These are phyloP conservation scores for Manacus vitellinus DNA, from an alignment of 2,113 vertebrate species.

Conservation along the genomic window DNA sequence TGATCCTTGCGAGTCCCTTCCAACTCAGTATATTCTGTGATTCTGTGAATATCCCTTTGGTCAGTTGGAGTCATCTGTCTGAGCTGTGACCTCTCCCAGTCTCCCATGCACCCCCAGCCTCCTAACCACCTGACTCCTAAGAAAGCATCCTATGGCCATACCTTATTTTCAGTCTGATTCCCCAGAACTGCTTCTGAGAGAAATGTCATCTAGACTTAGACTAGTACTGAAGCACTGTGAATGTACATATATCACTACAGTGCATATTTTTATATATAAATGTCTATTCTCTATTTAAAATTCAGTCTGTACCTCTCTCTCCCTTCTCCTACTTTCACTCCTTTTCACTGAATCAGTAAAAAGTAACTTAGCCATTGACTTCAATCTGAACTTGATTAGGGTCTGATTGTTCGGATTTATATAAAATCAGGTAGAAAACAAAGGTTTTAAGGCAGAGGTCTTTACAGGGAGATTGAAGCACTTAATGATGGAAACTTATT, in stretches of 20 bases:
- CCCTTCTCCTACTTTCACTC: not conserved
- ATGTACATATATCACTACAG: not conserved
- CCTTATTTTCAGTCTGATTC: not conserved
- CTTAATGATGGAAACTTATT: not conserved
- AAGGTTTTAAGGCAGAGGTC: not conserved
- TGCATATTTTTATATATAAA: not conserved
- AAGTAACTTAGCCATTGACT: not conserved
- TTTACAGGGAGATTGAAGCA: not conserved
- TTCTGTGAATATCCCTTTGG: not conserved
- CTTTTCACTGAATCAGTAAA: not conserved
- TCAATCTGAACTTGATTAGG: not conserved
- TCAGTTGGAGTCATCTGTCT: not conserved
- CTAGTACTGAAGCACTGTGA: not conserved
- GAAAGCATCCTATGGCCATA: not conserved
- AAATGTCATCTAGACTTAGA: not conserved
- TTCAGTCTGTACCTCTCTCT: not conserved
- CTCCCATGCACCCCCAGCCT: not conserved
- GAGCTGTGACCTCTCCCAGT: not conserved
- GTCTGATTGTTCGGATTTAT: not conserved
- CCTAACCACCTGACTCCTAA: not conserved
- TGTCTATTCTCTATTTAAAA: not conserved
- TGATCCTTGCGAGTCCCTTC: not conserved
- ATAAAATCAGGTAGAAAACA: not conserved
- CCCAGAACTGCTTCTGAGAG: not conserved
- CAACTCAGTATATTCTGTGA: not conserved